Evolutionary conservation across 2,888 invertebrate genomes (phyloP).

Genomic region (Sarcophaga subvicina): DNA sequence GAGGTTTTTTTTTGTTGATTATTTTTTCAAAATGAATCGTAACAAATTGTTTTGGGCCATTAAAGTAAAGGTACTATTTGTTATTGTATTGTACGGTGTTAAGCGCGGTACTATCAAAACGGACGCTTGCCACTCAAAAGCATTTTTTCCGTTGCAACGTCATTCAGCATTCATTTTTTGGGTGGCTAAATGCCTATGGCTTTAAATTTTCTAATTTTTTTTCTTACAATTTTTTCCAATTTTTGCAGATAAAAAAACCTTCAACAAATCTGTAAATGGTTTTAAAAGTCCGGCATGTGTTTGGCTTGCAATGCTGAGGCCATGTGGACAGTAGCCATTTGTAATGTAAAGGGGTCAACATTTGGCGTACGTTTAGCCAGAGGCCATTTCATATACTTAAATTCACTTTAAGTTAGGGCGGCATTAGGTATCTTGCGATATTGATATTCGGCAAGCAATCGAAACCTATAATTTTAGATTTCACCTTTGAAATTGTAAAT

Average conservation of each 20-base stretch:
- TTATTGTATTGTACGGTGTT: conserved; percentile 29
- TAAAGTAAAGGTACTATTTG: conserved; percentile 20
- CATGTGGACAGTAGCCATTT: conserved; percentile 55
- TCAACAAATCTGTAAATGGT: conserved; percentile 41
- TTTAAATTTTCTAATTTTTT: conserved; percentile 28
- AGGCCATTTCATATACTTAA: conserved; percentile 52
- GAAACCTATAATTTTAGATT: conserved; percentile 26
- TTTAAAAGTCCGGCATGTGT: conserved; percentile 9
- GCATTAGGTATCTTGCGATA: conserved; percentile 11
- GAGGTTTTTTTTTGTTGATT: conserved; percentile 22
- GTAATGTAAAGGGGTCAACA: conserved; percentile 55
- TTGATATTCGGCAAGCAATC: conserved; percentile 25
- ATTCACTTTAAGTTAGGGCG: conserved; percentile 13
- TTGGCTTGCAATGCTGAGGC: background rate
- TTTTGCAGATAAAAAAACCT: conserved; percentile 45
- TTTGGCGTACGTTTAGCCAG: conserved; percentile 50
- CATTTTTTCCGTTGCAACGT: conserved; percentile 48
- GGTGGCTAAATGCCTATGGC: conserved; percentile 67
- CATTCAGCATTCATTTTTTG: conserved; percentile 56
- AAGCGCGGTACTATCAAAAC: conserved; percentile 40
- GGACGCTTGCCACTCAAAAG: conserved; percentile 64
- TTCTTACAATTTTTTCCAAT: background rate
- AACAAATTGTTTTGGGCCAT: conserved; percentile 60
- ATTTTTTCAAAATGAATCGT: conserved; percentile 59
- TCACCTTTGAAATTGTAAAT: background rate